Conservation (phyloP, 2,113 vertebrate genomes). For the Oophaga pumilio region DNA sequence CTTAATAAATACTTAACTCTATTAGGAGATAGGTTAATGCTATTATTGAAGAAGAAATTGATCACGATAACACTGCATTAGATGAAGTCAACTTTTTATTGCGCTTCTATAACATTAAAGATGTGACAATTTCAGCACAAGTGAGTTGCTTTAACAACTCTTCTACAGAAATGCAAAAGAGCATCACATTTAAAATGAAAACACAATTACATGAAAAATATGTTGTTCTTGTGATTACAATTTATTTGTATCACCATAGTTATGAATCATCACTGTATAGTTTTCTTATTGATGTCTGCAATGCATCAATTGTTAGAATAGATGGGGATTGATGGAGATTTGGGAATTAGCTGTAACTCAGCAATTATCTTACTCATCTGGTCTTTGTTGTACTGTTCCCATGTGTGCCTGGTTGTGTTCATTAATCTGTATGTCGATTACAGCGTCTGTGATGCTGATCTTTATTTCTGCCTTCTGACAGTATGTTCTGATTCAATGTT, state of each 20-base stretch:
- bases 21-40: conserved; percentile 63
- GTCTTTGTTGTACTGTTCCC: conserved; percentile 74
- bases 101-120: conserved; percentile 65
- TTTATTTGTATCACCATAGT: conserved; percentile 62
- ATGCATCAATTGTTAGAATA: conserved; percentile 71
- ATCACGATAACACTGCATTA: conserved; percentile 60
- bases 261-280: conserved; percentile 71
- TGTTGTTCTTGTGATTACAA: conserved; percentile 54
- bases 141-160: conserved; percentile 4
- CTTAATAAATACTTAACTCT: conserved; percentile 53
- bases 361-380: conserved; percentile 78
- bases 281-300: conserved; percentile 70
- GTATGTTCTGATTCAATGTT: conserved; percentile 58
- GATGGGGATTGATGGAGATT: conserved; percentile 72
- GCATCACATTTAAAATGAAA: conserved; percentile 60
- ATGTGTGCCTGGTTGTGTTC: conserved; percentile 66
- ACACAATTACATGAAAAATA: conserved; percentile 59
- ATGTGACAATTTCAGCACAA: conserved; percentile 56
- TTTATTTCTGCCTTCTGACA: conserved; percentile 64
- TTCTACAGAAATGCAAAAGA: conserved; percentile 61
- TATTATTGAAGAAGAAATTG: conserved; percentile 61
- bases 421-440: conserved; percentile 81
- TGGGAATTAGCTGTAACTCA: conserved; percentile 72
- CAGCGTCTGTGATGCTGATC: conserved; percentile 71
- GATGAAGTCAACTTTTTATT: conserved; percentile 60